These are phyloP conservation scores for Lasioglossum marginatum DNA, from an alignment of 2,888 invertebrate genomes.

Conservation along the genomic window DNA sequence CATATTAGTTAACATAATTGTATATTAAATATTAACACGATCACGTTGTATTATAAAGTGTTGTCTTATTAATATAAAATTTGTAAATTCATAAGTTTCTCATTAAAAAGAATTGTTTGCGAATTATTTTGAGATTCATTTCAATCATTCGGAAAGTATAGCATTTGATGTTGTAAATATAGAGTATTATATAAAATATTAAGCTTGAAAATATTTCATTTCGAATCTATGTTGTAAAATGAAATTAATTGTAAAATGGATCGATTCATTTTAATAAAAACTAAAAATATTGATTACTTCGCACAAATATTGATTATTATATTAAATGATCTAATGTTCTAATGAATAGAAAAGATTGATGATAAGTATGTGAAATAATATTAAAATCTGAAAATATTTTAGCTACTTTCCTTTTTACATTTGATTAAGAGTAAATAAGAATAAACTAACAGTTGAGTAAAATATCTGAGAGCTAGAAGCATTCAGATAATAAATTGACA, in stretches of 20 bases:
- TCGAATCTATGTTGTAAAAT: constrained; percentile 3
- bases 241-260: neutral
- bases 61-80: constrained; percentile 18
- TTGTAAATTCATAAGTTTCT: constrained; percentile 23
- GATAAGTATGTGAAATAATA: neutral
- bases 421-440: constrained; percentile 1
- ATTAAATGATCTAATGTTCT: neutral
- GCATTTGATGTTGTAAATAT: neutral
- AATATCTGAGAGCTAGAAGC: constrained; percentile 9
- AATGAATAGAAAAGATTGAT: neutral
- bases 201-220: neutral
- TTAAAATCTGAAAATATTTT: neutral
- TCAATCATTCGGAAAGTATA: constrained; percentile 15
- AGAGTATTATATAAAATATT: constrained; percentile 2
- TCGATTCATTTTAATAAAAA: neutral
- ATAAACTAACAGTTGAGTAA: constrained; percentile 13
- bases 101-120: neutral
- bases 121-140: neutral
- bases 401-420: constrained; percentile 6
- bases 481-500: constrained; percentile 8
- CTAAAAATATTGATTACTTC: constrained; percentile 5
- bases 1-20: constrained; percentile 71
- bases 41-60: constrained; percentile 57
- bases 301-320: neutral
- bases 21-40: constrained; percentile 64